Evolutionary conservation across 2,797 vertebrate genomes (phyloP).

Genomic region (Aythya fuligula): DNA sequence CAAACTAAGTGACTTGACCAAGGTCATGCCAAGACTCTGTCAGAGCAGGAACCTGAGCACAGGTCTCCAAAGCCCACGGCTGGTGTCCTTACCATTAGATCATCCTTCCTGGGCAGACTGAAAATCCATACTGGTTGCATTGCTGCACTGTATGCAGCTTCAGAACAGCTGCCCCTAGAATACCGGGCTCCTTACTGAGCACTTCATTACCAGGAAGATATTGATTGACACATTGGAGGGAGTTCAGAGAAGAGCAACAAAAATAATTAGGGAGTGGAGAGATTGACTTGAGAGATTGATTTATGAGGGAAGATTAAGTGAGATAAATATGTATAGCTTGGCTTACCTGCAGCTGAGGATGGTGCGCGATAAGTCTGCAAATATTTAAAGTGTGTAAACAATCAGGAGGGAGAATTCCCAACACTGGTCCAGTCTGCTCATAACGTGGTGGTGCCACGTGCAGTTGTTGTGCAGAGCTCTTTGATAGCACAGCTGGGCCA

Average conservation of each 20-base stretch:
- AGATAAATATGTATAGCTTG: slow-evolving; percentile 79
- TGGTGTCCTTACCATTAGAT: slow-evolving; percentile 1
- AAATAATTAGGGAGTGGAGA: slow-evolving; percentile 78
- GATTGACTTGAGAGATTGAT: slow-evolving; percentile 77
- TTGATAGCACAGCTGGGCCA: neutral
- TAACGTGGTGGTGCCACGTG: neutral
- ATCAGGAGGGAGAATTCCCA: slow-evolving; percentile 62
- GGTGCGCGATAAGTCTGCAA: slow-evolving; percentile 72
- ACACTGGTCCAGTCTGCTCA: neutral
- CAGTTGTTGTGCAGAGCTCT: neutral
- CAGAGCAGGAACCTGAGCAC: neutral
- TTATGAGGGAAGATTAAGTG: slow-evolving; percentile 78
- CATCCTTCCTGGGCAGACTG: slow-evolving; percentile 44
- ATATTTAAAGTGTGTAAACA: slow-evolving; percentile 76
- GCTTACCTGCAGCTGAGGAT: slow-evolving; percentile 75
- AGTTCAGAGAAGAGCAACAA: slow-evolving; percentile 77
- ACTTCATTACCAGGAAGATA: slow-evolving; percentile 67
- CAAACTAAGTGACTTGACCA: neutral
- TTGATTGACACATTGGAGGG: slow-evolving; percentile 75
- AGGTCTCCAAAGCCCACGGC: neutral
- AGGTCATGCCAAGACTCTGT: neutral
- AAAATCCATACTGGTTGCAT: slow-evolving; percentile 51
- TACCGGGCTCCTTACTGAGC: slow-evolving; percentile 20
- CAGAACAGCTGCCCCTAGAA: slow-evolving; percentile 39
- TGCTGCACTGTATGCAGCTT: neutral